Evolutionary conservation across 2,888 invertebrate genomes (phyloP), one percentile per base, ranked within the genome.

Genomic region (Caenorhabditis wallacei): DNA sequence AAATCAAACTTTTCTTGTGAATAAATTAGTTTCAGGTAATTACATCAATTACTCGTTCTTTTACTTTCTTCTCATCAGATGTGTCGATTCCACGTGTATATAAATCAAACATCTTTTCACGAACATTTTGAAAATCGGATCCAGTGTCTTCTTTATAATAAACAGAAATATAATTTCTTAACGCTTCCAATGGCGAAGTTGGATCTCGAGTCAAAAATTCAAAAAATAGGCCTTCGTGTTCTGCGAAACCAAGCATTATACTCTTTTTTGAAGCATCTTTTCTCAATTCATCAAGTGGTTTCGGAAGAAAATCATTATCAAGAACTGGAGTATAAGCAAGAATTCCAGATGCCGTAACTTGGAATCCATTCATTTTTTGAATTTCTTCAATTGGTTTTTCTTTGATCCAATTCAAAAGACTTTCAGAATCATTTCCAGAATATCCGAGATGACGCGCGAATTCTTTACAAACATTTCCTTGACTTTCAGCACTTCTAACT

Each of bases 1-100:
- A 88, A 88, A 35, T 86, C 80, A 11, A n/a, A n/a, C n/a, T n/a
- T n/a, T n/a, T n/a, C n/a, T n/a, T n/a, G 7, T 54, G 16, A 24
- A 13, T 16, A 57, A 5, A 1, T 35, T n/a, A n/a, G n/a, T n/a
- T n/a, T n/a, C n/a, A n/a, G n/a, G 35, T 11, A 61, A 40, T 51
- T 10, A 66, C 64, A 22, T 57, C 46, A 56, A 24, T 20, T 5
- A 30, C 24, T 13, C 22, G 2, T 24, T 56, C 20, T 30, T 20
- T 70, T 10, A 57, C 8, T 16, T 24, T 43, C 10, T 30, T 30
- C 26, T 57, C 69, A 43, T 70, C 20, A n/a, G 57, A 20, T 7
- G 10, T 22, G 10, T 70, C 64, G 13, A 66, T 37, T 26, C 22
- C 30, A 10, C 30, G 54, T 18, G 74, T 59, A 56, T 82, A 85